Evolutionary conservation across 2,797 vertebrate species (phyloP).

Genomic region (Hirundo rustica): DNA sequence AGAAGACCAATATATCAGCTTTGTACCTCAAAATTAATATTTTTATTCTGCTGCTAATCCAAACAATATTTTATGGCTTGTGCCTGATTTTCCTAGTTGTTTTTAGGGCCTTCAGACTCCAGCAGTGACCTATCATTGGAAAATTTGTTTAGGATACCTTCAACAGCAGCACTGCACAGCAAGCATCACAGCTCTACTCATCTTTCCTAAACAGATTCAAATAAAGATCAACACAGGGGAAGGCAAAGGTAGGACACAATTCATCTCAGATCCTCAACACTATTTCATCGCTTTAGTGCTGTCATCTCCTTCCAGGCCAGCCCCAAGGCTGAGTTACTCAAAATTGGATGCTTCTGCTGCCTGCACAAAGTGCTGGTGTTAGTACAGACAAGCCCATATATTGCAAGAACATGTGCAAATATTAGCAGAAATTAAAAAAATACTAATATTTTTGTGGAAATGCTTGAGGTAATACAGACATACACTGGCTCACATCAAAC

Average conservation of each 20-base stretch:
- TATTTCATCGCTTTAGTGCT: background rate
- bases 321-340: background rate
- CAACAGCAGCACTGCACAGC: accelerated
- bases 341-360: background rate
- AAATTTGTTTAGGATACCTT: background rate
- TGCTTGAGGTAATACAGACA: background rate
- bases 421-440: background rate
- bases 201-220: background rate
- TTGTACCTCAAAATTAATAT: background rate
- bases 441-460: background rate
- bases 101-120: background rate
- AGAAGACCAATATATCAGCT: background rate
- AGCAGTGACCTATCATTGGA: background rate
- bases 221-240: background rate
- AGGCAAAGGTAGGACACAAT: background rate
- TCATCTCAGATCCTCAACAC: background rate
- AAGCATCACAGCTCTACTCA: background rate
- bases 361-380: background rate
- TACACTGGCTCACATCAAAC: background rate
- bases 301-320: background rate
- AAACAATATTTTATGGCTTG: background rate
- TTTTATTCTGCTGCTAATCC: background rate
- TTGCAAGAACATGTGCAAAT: background rate
- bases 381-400: background rate
- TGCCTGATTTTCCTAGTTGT: background rate